Conservation (phyloP, 2,888 invertebrate species). For the Dynastes hyllus region DNA sequence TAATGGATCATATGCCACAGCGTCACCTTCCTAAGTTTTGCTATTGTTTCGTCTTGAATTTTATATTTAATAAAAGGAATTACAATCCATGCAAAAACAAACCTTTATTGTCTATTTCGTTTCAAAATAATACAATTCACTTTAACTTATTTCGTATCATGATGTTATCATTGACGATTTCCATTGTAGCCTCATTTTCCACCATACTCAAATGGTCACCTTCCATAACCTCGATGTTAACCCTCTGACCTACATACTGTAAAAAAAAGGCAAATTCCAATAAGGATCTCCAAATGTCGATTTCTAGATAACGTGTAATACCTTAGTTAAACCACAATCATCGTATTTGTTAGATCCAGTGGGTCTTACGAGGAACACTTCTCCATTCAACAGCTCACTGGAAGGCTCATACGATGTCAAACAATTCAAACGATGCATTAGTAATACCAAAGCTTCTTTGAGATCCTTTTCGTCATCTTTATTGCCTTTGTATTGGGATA, state of each 20-base stretch:
- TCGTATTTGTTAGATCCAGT: conserved; percentile 67
- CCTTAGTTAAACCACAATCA: conserved; percentile 65
- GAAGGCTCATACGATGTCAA: conserved; percentile 59
- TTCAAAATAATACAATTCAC: neutral
- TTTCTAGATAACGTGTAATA: conserved; percentile 55
- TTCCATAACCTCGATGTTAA: conserved; percentile 77
- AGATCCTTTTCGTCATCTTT: conserved; percentile 59
- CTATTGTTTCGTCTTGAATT: too few species aligned
- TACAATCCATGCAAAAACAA: too few species aligned
- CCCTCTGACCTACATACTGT: conserved; percentile 75
- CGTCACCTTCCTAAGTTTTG: too few species aligned
- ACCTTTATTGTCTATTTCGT: neutral
- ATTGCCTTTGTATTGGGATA: conserved; percentile 59
- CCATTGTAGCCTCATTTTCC: conserved; percentile 77
- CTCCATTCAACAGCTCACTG: conserved; percentile 62
- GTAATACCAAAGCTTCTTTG: conserved; percentile 59
- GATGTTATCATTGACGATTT: conserved; percentile 75
- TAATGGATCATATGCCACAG: too few species aligned
- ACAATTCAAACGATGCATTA: conserved; percentile 63
- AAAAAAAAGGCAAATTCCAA: conserved; percentile 60
- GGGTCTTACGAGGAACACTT: conserved; percentile 65
- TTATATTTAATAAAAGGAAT: too few species aligned
- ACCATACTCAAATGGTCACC: conserved; percentile 84
- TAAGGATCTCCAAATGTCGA: conserved; percentile 42
- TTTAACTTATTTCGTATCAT: conserved; percentile 53